Evolutionary conservation across 1,140 invertebrate species (phyloP).

Genomic region (Ridgeia piscesae): DNA sequence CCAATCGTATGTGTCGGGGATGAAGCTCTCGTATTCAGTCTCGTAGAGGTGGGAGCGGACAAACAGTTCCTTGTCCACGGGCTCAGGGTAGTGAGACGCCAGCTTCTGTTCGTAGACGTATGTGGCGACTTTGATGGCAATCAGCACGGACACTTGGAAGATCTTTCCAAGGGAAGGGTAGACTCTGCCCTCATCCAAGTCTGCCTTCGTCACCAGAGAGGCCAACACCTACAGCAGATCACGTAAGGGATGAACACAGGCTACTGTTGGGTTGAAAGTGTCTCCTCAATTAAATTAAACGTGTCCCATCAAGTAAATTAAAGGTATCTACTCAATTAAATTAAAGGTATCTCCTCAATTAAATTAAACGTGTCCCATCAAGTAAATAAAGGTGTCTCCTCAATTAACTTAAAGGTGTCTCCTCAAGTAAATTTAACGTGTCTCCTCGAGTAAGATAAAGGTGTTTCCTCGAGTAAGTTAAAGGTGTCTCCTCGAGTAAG

Average conservation of each 20-base stretch:
- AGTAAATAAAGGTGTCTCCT: too few relatives aligned
- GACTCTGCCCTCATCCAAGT: constrained; percentile 84
- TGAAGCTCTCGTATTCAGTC: constrained; percentile 61
- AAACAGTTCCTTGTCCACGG: constrained; percentile 60
- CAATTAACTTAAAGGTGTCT: too few relatives aligned
- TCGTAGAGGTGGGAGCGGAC: constrained; percentile 60
- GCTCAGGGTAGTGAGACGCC: constrained; percentile 62
- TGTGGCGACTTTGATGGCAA: constrained; percentile 81
- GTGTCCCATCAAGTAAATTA: too few relatives aligned
- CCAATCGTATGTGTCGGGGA: constrained; percentile 61
- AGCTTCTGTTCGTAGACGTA: constrained; percentile 75
- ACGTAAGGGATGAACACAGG: background rate
- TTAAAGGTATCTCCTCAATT: too few relatives aligned
- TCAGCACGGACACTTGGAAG: constrained; percentile 81
- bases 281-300: too few relatives aligned
- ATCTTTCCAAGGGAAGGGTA: constrained; percentile 92
- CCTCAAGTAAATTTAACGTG: too few relatives aligned
- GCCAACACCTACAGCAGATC: constrained; percentile 71
- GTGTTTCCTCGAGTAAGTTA: too few relatives aligned
- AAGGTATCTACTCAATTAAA: too few relatives aligned
- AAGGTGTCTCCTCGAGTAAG: too few relatives aligned
- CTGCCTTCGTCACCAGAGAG: constrained; percentile 77
- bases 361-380: too few relatives aligned
- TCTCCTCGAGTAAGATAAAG: too few relatives aligned
- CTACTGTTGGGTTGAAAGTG: too few relatives aligned